Conservation (phyloP, 2,113 vertebrate species). For the Casuarius casuarius region DNA sequence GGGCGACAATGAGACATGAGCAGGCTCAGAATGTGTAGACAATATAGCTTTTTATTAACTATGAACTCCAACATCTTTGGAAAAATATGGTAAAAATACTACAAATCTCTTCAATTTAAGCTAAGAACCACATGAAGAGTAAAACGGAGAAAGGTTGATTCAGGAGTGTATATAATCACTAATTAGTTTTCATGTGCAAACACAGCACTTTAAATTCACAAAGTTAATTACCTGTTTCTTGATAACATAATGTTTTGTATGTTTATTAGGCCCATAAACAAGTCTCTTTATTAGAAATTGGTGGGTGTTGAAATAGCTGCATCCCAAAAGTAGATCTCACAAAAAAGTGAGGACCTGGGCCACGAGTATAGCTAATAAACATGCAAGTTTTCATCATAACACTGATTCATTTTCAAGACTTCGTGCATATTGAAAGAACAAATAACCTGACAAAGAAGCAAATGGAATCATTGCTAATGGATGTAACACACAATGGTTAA, state of each 20-base stretch:
- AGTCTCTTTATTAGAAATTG: slow-evolving; percentile 52
- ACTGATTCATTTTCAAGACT: not conserved
- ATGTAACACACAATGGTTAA: not conserved
- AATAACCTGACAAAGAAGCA: not conserved
- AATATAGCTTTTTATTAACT: not conserved
- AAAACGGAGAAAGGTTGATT: not conserved
- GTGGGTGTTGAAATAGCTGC: not conserved
- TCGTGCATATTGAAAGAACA: not conserved
- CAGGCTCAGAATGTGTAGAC: not conserved
- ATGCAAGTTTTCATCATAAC: not conserved
- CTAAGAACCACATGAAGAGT: not conserved
- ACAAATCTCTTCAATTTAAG: slow-evolving; percentile 4
- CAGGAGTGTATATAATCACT: slow-evolving; percentile 34
- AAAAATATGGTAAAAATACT: not conserved
- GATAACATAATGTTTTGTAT: slow-evolving; percentile 48
- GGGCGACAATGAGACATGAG: not conserved
- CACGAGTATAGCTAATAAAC: not conserved
- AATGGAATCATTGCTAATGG: not conserved
- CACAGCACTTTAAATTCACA: slow-evolving; percentile 56
- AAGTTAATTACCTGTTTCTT: slow-evolving; percentile 64
- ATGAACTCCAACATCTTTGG: not conserved
- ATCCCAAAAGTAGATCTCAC: not conserved
- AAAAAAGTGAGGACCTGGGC: not conserved
- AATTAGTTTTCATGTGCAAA: slow-evolving; percentile 62
- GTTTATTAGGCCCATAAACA: slow-evolving; percentile 58